Base-by-base conservation (phyloP, 2,888 invertebrate species). In the Operophtera brumata region DNA sequence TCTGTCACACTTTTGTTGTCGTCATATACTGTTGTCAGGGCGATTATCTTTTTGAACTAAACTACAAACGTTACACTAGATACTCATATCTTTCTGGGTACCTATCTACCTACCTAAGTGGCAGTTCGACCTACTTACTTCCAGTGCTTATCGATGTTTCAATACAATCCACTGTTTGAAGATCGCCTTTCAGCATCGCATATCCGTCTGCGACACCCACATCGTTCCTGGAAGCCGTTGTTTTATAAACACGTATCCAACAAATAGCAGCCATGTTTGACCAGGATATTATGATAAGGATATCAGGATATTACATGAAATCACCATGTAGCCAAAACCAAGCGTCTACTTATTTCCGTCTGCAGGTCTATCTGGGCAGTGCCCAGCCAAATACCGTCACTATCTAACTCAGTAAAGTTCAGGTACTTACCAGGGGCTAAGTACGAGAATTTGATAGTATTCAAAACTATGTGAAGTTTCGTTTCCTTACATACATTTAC, bases 171-270 rank as follows among this genome's bases (percentile, higher is more conserved):
- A 50, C 42, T 52, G 57, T 58, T 50, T 46, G 36, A n/a, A 42
- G 45, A 47, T 73, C 64, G 20, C 8, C 20, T 66, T 67, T 62
- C 72, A 42, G 42, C 54, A 39, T 58, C 49, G 47, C 30, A 12
- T 65, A 53, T 50, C 49, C 49, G 49, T 46, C 56, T 40, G 13
- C 58, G 70, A 72, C 70, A 75, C 73, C 66, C 55, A 63, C 62
- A 50, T 50, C 47, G 61, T 83, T 83, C 81, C 67, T 54, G 65
- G 80, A 80, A 82, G 68, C 30, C 49, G 51, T 46, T 82, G 78
- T 84, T 83, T 80, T 62, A 69, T 70, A 82, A 84, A 84, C 78
- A 80, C 12, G 41, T 28, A 44, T 58, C 49, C 57, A 46, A 58
- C 57, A 46, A 58, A 47, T 47, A 42, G 25, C 54, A 59, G 42